Conservation (phyloP, 2,113 vertebrate species). For the Recurvirostra avosetta region DNA sequence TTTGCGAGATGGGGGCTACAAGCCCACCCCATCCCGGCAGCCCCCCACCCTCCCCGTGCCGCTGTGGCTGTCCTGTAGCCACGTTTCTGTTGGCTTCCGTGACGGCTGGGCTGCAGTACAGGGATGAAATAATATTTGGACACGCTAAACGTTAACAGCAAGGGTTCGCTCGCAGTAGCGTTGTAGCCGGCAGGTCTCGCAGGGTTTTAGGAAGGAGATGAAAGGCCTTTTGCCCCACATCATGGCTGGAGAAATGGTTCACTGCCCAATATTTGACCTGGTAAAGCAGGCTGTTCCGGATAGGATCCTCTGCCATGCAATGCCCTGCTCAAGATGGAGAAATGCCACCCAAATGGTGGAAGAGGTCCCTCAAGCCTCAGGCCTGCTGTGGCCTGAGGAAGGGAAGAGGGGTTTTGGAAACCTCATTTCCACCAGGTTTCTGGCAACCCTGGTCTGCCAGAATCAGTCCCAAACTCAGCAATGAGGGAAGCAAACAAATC, state of each 20-base stretch:
- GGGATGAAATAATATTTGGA: conserved; percentile 28
- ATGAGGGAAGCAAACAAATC: neutral
- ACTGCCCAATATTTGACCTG: neutral
- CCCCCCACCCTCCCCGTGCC: neutral
- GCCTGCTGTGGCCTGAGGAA: neutral
- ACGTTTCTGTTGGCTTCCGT: neutral
- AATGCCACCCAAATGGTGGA: neutral
- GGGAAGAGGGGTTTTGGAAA: neutral
- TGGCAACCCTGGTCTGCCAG: neutral
- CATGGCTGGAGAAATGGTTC: neutral
- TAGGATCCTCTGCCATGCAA: neutral
- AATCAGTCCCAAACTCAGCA: neutral
- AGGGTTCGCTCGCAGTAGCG: neutral
- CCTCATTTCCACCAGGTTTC: neutral
- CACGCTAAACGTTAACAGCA: neutral
- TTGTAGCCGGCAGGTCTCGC: neutral
- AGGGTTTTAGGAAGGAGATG: neutral
- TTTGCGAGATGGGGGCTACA: neutral
- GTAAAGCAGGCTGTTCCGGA: neutral
- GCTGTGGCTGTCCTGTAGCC: neutral
- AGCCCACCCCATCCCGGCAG: neutral
- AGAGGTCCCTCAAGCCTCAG: neutral
- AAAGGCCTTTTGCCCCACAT: neutral
- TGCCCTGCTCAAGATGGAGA: neutral
- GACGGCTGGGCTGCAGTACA: neutral